phyloP scores from a whole-genome alignment of 2,888 invertebrate genomes.

The Liposcelis brunnea region DNA sequence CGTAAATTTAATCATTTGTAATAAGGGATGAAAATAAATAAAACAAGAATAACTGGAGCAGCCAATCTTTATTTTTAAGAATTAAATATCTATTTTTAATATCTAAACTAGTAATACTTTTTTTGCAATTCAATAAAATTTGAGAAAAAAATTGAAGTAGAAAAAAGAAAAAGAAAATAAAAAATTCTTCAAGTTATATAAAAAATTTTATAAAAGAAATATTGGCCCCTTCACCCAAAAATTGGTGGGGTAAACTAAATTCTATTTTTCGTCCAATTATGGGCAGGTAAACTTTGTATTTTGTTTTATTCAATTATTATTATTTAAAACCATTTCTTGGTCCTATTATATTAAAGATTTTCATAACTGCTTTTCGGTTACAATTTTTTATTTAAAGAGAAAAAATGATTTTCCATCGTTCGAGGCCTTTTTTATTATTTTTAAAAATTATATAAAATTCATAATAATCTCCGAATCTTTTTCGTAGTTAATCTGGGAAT shows the following conservation, averaged over 20 bases:
- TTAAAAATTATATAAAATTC: no score
- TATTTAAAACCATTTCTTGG: not conserved
- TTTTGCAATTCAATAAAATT: no score
- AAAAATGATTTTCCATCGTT: no score
- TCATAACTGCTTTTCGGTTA: not conserved
- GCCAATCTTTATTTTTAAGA: no score
- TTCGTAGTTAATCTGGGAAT: no score
- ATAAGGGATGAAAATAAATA: no score
- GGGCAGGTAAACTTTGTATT: not conserved
- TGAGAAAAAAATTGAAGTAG: not conserved
- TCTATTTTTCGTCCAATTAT: not conserved
- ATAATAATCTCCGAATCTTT: no score
- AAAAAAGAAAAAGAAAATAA: conserved; percentile 1
- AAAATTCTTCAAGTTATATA: not conserved
- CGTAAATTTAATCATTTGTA: no score
- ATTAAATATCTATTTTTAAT: no score
- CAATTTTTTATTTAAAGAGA: not conserved
- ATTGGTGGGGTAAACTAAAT: not conserved
- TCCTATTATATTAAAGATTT: not conserved
- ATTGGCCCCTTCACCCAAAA: conserved; percentile 6
- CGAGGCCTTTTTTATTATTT: no score
- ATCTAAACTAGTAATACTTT: no score
- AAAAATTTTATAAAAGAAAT: conserved; percentile 6
- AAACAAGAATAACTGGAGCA: no score
- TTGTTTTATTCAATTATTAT: not conserved